Percentiles rank a stretch among this genome's conserved stretches.
Evolutionary conservation across 2,888 invertebrate genomes (phyloP).

Genomic region (Microplitis deprimator): DNA sequence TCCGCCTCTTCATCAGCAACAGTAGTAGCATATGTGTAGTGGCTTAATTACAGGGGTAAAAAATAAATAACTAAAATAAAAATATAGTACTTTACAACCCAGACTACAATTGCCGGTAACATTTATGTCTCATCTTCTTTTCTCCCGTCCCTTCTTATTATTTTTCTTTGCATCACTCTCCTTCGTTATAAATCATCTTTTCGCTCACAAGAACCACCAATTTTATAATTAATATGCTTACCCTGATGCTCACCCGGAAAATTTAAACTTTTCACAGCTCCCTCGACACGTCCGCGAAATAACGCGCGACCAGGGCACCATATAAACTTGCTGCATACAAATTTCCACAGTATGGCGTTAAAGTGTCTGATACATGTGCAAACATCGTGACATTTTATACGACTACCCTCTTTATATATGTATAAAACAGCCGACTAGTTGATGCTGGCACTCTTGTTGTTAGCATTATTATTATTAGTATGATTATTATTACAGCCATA

Average conservation of each 20-base stretch:
- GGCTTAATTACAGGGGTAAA: neutral
- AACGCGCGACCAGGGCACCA: slow-evolving; percentile 54
- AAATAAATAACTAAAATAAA: neutral
- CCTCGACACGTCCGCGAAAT: slow-evolving; percentile 42
- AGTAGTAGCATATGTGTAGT: neutral
- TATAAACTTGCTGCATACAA: slow-evolving; percentile 60
- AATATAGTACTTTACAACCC: neutral
- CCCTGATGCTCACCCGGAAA: slow-evolving; percentile 6
- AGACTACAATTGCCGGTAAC: neutral
- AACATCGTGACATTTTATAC: slow-evolving; percentile 36
- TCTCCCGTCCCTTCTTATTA: neutral
- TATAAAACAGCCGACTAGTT: neutral
- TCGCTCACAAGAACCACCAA: slow-evolving; percentile 9
- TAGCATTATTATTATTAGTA: neutral
- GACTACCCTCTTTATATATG: slow-evolving; percentile 34
- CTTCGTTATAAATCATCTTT: neutral
- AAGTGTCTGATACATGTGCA: slow-evolving; percentile 48
- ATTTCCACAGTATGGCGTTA: slow-evolving; percentile 56
- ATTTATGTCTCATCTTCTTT: neutral
- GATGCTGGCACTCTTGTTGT: neutral
- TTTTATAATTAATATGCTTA: slow-evolving; percentile 34
- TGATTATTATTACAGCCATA: neutral
- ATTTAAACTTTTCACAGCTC: slow-evolving; percentile 35
- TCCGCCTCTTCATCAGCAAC: neutral
- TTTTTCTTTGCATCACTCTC: neutral